Evolutionary conservation across 2,888 invertebrate genomes (phyloP).

Genomic region (Trimorus sp.): DNA sequence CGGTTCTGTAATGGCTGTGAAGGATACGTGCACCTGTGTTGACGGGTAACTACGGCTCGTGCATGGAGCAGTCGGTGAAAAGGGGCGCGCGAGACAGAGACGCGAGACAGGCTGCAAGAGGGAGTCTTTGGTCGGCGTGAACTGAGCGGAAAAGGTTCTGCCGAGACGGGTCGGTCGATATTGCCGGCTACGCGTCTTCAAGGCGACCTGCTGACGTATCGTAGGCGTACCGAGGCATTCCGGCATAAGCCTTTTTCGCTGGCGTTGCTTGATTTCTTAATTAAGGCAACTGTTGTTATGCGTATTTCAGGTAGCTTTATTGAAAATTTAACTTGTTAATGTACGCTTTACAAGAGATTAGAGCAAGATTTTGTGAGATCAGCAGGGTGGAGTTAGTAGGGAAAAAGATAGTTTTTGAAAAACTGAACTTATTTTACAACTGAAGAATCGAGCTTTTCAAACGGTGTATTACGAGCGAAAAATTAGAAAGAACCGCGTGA

Average conservation of each 20-base stretch:
- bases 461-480: too few relatives aligned
- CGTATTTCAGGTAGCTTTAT: too few relatives aligned
- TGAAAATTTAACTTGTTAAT: too few relatives aligned
- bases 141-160: constrained; percentile 70
- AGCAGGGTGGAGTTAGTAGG: too few relatives aligned
- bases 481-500: too few relatives aligned
- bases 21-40: constrained; percentile 63
- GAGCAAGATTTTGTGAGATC: too few relatives aligned
- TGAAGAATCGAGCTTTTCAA: too few relatives aligned
- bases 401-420: too few relatives aligned
- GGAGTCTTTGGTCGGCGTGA: constrained; percentile 68
- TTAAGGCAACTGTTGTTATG: constrained; percentile 23
- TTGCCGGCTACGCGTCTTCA: constrained; percentile 75
- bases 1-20: constrained; percentile 57
- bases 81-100: constrained; percentile 44
- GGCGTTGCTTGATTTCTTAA: constrained; percentile 24
- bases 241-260: constrained; percentile 45
- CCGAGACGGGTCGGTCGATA: constrained; percentile 74
- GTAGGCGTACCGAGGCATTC: constrained; percentile 44
- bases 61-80: constrained; percentile 64
- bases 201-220: constrained; percentile 75
- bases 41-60: constrained; percentile 59
- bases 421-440: too few relatives aligned
- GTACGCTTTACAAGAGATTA: too few relatives aligned
- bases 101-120: constrained; percentile 34